Base-by-base conservation (phyloP, 2,888 invertebrate genomes). In the Serripes groenlandicus region DNA sequence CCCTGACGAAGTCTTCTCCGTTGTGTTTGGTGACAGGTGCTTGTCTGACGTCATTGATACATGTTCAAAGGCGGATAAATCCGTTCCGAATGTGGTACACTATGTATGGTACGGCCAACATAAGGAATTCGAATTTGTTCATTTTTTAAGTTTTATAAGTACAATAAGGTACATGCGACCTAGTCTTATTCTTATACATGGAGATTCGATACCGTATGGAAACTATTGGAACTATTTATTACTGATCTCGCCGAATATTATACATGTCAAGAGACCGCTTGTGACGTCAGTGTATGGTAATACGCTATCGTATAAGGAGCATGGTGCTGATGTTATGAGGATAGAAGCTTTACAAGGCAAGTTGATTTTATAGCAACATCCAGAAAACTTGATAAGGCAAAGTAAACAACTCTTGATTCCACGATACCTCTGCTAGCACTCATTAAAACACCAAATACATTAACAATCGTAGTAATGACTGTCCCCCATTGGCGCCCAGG, bases 221-320 rank as follows among this genome's bases (percentile, higher is more conserved):
- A 78, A 73, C n/a, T 88, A 87, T 76, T 90, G 90, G 90, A 71
- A 66, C 56, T 81, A 85, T 30, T 85, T 90, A 62, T 62, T 90
- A 30, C 77, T 74, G 26, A 80, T 88, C 9, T 87, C 85, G 18
- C 88, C 88, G 1, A 86, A 88, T 66, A 66, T 90, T 18, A 78
- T 90, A 0, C 87, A 85, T 49, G 85, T 90, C 21, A 64, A 64
- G 0, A 34, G 83, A 23, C 70, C 75, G 3, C 66, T 75, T 9
- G 88, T 89, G 0, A 34, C 26, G 1, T 54, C 78, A 1, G 75
- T 90, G 5, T 89, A 86, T 69, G 89, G 90, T 7, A 35, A 85
- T 11, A 77, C 56, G 60, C 54, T 90, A 21, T 75, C 80, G 0
- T 83, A 66, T 21, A 66, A 78, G 9, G 89, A 90, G 64, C 90